phyloP scores from a whole-genome alignment of 2,797 vertebrate species.

The Crocodylus rhombifer region DNA sequence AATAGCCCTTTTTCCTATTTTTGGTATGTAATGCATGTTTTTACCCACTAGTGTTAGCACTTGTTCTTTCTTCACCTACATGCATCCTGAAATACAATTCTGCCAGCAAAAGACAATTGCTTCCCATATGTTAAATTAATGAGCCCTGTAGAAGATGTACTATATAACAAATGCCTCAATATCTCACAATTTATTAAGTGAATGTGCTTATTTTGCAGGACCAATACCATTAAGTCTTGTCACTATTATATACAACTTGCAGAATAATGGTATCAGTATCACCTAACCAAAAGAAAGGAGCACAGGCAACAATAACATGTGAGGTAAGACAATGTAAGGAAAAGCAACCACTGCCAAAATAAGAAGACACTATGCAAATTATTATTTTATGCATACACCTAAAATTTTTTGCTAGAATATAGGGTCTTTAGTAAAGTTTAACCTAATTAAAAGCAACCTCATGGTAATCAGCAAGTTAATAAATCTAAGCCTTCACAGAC shows the following conservation, averaged over 20 bases:
- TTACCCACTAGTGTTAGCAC: neutral
- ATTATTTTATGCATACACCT: neutral
- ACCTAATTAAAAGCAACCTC: neutral
- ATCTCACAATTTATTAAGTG: neutral
- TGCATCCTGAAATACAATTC: neutral
- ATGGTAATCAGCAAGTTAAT: neutral
- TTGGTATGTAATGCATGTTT: neutral
- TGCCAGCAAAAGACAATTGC: neutral
- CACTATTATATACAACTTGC: neutral
- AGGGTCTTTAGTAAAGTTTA: neutral
- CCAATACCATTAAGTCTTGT: neutral
- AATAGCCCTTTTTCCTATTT: neutral
- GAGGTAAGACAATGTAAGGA: neutral
- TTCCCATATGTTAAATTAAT: neutral
- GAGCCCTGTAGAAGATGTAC: neutral
- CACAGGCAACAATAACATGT: neutral
- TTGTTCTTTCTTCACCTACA: neutral
- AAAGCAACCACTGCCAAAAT: neutral
- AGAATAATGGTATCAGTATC: neutral
- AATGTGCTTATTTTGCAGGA: constrained; percentile 13
- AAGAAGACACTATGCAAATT: neutral
- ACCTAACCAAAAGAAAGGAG: neutral
- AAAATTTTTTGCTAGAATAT: neutral
- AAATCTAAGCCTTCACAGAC: neutral
- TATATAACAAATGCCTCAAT: neutral